These are phyloP conservation scores for Eufriesea mexicana DNA, from an alignment of 1,140 invertebrate genomes.

Conservation along the genomic window DNA sequence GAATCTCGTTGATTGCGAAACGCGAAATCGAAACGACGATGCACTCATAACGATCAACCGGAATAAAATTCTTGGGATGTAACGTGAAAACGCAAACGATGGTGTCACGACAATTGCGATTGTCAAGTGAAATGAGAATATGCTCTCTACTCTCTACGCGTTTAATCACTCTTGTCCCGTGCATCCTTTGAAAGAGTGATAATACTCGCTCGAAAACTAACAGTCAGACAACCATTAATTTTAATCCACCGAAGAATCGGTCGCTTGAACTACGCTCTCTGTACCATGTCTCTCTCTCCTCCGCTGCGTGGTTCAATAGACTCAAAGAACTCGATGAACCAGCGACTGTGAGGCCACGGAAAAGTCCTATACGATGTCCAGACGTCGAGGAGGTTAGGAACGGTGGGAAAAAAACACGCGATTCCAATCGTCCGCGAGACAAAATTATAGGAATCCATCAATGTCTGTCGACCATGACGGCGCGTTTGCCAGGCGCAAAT, in stretches of 20 bases:
- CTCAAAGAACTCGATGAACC: slow-evolving; percentile 10
- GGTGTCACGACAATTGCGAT: background rate
- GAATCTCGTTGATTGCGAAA: slow-evolving; percentile 21
- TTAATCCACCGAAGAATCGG: slow-evolving; percentile 31
- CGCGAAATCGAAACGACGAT: slow-evolving; percentile 4
- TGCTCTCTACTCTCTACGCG: background rate
- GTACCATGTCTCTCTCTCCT: background rate
- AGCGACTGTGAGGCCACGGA: background rate
- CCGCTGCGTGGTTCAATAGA: background rate
- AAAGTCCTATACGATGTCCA: background rate
- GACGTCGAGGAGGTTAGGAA: background rate
- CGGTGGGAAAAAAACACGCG: background rate
- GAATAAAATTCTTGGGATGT: background rate
- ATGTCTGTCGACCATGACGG: background rate
- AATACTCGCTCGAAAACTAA: background rate
- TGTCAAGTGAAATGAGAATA: background rate
- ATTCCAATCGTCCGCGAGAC: slow-evolving; percentile 12
- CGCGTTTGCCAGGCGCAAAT: background rate
- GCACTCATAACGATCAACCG: background rate
- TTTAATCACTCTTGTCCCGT: background rate
- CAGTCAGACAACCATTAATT: slow-evolving; percentile 31
- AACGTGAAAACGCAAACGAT: background rate
- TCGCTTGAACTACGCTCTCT: background rate
- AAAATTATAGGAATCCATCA: slow-evolving; percentile 18
- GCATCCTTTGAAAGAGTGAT: background rate